phyloP scores from a whole-genome alignment of 2,888 invertebrate genomes.

The Vanessa cardui region DNA sequence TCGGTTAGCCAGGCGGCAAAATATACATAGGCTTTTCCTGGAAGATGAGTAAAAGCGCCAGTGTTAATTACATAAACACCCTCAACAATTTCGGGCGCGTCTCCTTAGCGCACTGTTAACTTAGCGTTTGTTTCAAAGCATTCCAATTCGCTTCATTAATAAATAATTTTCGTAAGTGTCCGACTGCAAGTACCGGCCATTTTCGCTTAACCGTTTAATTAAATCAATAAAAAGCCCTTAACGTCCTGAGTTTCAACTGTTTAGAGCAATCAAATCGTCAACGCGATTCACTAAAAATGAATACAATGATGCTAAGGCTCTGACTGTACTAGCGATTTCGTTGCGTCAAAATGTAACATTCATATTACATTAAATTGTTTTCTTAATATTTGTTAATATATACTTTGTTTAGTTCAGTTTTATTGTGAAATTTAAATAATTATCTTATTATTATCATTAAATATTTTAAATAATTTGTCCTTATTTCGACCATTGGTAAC shows the following conservation, averaged over 20 bases:
- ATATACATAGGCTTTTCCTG: too few relatives aligned
- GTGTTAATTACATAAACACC: background rate
- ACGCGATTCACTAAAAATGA: constrained; percentile 26
- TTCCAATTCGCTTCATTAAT: constrained; percentile 15
- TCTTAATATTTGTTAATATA: too few relatives aligned
- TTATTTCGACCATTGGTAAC: too few relatives aligned
- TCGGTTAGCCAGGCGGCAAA: too few relatives aligned
- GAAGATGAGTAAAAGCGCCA: background rate
- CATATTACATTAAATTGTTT: too few relatives aligned
- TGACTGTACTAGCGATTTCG: background rate
- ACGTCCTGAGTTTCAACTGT: constrained; percentile 24
- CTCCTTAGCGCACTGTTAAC: background rate
- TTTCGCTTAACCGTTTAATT: constrained; percentile 32
- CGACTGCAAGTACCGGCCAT: constrained; percentile 13
- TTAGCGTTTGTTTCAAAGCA: background rate
- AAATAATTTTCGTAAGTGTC: constrained; percentile 18
- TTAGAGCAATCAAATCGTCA: constrained; percentile 29
- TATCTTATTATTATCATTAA: too few relatives aligned
- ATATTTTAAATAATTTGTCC: too few relatives aligned
- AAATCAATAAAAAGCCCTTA: constrained; percentile 21
- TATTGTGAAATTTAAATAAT: too few relatives aligned
- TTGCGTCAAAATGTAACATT: background rate
- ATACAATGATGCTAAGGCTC: constrained; percentile 26
- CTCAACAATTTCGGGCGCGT: background rate
- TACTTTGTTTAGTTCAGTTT: too few relatives aligned